phyloP scores from a whole-genome alignment of 2,888 invertebrate genomes.

The Meganola albula region DNA sequence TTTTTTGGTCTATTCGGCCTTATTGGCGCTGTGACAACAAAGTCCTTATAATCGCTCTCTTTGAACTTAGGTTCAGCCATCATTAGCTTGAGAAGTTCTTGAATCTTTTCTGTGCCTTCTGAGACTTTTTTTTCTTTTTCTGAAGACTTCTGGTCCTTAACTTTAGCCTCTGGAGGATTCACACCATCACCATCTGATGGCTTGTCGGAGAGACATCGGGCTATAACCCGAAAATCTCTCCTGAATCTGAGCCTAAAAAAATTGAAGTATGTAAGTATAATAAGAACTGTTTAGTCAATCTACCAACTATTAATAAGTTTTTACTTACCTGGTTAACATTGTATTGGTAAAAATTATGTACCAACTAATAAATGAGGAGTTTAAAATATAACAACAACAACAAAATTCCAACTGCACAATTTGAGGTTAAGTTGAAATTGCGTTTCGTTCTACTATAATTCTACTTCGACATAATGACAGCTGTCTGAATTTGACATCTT shows the following conservation, averaged over 20 bases:
- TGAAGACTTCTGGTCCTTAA: constrained; percentile 23
- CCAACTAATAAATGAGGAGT: not conserved
- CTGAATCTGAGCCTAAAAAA: constrained; percentile 38
- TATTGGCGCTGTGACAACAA: constrained; percentile 54
- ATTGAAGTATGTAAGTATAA: not conserved
- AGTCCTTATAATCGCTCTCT: constrained; percentile 53
- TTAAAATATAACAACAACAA: too few relatives aligned
- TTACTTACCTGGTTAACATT: constrained; percentile 19
- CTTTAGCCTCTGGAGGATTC: constrained; percentile 36
- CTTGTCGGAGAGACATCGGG: constrained; percentile 48
- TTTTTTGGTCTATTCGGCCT: constrained; percentile 37
- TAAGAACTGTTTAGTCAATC: not conserved
- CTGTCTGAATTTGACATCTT: too few relatives aligned
- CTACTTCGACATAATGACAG: too few relatives aligned
- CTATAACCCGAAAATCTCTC: constrained; percentile 39
- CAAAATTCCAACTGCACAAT: constrained; percentile 4
- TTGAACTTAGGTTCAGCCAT: constrained; percentile 57
- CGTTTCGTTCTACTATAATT: constrained; percentile 14
- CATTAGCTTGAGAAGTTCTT: constrained; percentile 61
- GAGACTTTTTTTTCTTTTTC: constrained; percentile 26
- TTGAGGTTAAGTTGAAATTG: constrained; percentile 30
- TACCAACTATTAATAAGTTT: not conserved
- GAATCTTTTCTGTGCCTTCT: constrained; percentile 58
- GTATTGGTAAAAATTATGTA: constrained; percentile 1
- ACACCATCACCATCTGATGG: constrained; percentile 46